Conservation (phyloP, 2,797 vertebrate genomes). For the Sebastes jordani region DNA sequence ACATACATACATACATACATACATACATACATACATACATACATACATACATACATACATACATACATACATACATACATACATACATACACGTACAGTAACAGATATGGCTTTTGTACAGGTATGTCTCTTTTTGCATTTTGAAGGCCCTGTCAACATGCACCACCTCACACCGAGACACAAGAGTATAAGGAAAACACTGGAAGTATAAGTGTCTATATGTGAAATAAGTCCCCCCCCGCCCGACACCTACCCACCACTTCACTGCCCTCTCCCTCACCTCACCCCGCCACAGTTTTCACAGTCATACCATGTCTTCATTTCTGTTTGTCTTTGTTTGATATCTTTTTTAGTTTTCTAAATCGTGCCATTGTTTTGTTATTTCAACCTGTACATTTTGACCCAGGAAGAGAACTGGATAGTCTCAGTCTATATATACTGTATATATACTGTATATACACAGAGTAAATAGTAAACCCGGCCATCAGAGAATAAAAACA, state of each 20-base stretch:
- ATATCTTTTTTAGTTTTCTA: conserved; percentile 64
- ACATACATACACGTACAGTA: neutral
- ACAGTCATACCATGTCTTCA: conserved; percentile 78
- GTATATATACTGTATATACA: no score
- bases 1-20: neutral
- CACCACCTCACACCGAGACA: conserved; percentile 69
- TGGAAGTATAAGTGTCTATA: conserved; percentile 94
- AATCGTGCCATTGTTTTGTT: conserved; percentile 43
- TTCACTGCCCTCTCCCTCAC: neutral
- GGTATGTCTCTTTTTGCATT: conserved; percentile 23
- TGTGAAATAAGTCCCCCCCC: conserved; percentile 86
- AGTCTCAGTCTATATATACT: no score
- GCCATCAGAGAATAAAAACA: neutral
- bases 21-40: no score
- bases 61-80: no score
- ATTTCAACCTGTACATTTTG: neutral
- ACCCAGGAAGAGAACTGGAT: no score
- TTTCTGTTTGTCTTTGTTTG: conserved; percentile 76
- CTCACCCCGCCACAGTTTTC: conserved; percentile 73
- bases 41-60: no score
- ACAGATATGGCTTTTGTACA: conserved; percentile 37
- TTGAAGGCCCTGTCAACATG: conserved; percentile 69
- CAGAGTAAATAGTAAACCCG: no score
- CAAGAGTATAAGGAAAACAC: conserved; percentile 87
- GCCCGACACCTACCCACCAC: conserved; percentile 73